A percentile compares a stretch with the other conserved stretches of the same genome.
Evolutionary conservation across 1,140 invertebrate genomes (phyloP).

Genomic region (Arctopsyche grandis): DNA sequence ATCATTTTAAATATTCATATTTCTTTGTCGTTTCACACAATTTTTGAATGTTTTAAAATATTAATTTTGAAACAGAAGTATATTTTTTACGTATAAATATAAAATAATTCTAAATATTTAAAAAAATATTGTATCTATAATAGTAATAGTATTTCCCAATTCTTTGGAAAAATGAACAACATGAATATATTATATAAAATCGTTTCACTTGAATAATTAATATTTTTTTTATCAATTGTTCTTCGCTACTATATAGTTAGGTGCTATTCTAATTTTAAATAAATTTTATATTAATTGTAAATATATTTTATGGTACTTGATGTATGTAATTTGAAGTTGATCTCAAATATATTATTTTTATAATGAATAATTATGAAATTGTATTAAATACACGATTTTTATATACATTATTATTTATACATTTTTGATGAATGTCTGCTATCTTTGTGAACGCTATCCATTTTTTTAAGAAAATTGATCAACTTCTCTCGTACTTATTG

Average conservation of each 20-base stretch:
- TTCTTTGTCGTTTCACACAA: background rate
- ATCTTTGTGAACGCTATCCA: background rate
- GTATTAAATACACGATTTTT: background rate
- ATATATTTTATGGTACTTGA: constrained; percentile 5
- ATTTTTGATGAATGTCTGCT: background rate
- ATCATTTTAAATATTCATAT: background rate
- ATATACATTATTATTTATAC: background rate
- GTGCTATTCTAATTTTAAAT: constrained; percentile 1
- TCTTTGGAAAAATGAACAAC: background rate
- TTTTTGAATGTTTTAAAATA: background rate
- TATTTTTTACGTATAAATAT: background rate
- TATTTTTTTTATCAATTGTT: background rate
- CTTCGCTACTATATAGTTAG: background rate
- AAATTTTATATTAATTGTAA: background rate
- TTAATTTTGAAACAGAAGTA: background rate
- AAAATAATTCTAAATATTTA: background rate
- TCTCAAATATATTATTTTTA: constrained; percentile 15
- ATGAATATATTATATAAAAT: background rate
- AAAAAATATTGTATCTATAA: background rate
- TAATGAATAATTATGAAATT: background rate
- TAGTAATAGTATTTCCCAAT: background rate
- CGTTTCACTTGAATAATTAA: too few relatives aligned
- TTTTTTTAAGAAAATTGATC: background rate
- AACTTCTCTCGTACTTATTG: background rate
- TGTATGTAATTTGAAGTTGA: constrained; percentile 23